phyloP scores from a whole-genome alignment of 1,140 invertebrate genomes.

The Drosophila punjabiensis region DNA sequence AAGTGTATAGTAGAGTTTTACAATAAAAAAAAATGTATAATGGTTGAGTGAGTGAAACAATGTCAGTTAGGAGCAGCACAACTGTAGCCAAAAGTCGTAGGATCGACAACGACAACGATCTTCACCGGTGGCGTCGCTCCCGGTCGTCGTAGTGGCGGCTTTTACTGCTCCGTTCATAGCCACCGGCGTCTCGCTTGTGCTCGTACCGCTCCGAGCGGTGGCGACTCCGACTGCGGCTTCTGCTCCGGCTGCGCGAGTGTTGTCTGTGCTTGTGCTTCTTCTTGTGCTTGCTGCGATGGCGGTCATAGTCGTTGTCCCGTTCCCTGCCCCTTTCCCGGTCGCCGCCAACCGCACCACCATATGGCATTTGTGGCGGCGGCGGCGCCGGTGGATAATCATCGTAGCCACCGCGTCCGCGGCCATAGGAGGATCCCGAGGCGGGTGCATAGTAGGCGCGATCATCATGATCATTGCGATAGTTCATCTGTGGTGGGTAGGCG shows the following conservation, averaged over 20 bases:
- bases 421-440: conserved; percentile 49
- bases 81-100: conserved; percentile 9
- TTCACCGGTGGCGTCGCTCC: conserved; percentile 70
- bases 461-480: conserved; percentile 79
- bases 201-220: conserved; percentile 43
- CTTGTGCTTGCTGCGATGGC: conserved; percentile 79
- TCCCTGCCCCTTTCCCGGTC: conserved; percentile 34
- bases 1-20: conserved; percentile 6
- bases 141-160: conserved; percentile 61
- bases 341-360: conserved; percentile 5
- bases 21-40: conserved; percentile 25
- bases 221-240: conserved; percentile 62
- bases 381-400: conserved; percentile 64
- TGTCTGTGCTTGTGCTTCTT: conserved; percentile 81
- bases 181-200: conserved; percentile 40
- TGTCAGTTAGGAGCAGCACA: conserved; percentile 17
- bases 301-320: conserved; percentile 55
- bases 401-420: conserved; percentile 58
- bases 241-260: conserved; percentile 72
- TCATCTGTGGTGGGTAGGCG: conserved; percentile 42
- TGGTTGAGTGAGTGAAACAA: conserved; percentile 20
- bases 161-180: conserved; percentile 53
- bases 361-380: conserved; percentile 19
- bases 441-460: conserved; percentile 66
- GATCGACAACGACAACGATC: neutral